phyloP scores from a whole-genome alignment of 2,113 vertebrate genomes.

The Leucopsar rothschildi region DNA sequence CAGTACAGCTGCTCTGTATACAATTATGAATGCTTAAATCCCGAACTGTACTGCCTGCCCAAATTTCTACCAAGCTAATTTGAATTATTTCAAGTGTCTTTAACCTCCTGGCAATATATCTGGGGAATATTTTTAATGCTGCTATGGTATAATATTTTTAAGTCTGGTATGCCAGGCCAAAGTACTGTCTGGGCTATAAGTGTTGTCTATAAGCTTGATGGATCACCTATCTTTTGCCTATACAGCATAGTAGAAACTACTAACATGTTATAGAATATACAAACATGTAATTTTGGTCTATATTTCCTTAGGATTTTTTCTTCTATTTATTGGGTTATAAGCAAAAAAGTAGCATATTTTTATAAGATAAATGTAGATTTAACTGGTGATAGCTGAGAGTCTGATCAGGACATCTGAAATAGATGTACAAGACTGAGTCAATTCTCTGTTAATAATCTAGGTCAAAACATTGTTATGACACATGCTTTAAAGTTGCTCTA shows the following conservation, averaged over 20 bases:
- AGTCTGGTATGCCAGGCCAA: not conserved
- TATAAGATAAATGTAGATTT: not conserved
- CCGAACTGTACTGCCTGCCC: not conserved
- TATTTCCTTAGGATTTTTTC: not conserved
- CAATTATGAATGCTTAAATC: not conserved
- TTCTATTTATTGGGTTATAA: not conserved
- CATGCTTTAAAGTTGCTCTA: not conserved
- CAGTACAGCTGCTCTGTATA: not conserved
- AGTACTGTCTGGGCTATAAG: not conserved
- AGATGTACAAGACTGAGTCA: not conserved
- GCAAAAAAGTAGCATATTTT: not conserved
- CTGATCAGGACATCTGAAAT: not conserved
- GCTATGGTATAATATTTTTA: too few relatives aligned
- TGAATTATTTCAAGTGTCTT: not conserved
- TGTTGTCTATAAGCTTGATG: not conserved
- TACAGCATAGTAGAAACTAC: not conserved
- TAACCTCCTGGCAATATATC: not conserved
- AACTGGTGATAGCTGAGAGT: not conserved
- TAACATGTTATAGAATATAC: not conserved
- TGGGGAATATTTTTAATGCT: not conserved
- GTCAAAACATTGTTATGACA: not conserved
- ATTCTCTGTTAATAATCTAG: not conserved
- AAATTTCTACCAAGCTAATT: not conserved
- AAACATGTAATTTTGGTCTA: not conserved
- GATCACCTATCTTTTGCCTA: not conserved